Evolutionary conservation across 2,888 invertebrate genomes (phyloP).

Genomic region (Maniola hyperantus): DNA sequence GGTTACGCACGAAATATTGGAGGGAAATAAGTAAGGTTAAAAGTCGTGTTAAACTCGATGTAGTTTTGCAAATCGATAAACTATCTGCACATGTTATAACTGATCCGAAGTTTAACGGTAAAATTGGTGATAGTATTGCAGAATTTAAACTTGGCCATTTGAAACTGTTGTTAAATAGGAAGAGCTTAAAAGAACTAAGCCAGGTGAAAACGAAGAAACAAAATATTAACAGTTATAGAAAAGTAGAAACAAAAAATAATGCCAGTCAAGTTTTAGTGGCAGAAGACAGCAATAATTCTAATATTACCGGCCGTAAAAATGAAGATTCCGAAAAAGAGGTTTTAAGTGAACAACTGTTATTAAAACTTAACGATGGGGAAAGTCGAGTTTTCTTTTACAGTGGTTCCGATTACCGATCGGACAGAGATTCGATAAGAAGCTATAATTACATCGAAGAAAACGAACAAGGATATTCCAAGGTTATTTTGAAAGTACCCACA

Average conservation of each 20-base stretch:
- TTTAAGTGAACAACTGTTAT: conserved; percentile 32
- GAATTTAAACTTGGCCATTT: conserved; percentile 70
- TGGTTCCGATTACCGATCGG: conserved; percentile 35
- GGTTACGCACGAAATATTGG: conserved; percentile 72
- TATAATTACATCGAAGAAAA: conserved; percentile 23
- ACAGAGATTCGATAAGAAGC: conserved; percentile 41
- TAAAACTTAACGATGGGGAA: conserved; percentile 28
- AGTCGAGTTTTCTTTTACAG: conserved; percentile 33
- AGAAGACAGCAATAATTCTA: neutral
- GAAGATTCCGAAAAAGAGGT: conserved; percentile 26
- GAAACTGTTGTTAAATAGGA: conserved; percentile 59
- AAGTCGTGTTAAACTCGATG: conserved; percentile 58
- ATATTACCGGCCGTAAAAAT: conserved; percentile 18
- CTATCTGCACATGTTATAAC: conserved; percentile 70
- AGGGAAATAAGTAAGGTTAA: conserved; percentile 63
- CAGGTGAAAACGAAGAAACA: conserved; percentile 44
- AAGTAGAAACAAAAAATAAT: conserved; percentile 9
- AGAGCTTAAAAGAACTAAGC: conserved; percentile 54
- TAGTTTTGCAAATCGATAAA: conserved; percentile 70
- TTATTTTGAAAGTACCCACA: conserved; percentile 60
- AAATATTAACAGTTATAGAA: conserved; percentile 11
- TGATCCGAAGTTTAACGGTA: conserved; percentile 56
- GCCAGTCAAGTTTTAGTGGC: neutral
- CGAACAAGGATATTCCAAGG: conserved; percentile 49
- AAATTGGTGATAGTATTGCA: conserved; percentile 51